phyloP scores from a whole-genome alignment of 2,113 vertebrate species.

The Proterorhinus semilunaris region DNA sequence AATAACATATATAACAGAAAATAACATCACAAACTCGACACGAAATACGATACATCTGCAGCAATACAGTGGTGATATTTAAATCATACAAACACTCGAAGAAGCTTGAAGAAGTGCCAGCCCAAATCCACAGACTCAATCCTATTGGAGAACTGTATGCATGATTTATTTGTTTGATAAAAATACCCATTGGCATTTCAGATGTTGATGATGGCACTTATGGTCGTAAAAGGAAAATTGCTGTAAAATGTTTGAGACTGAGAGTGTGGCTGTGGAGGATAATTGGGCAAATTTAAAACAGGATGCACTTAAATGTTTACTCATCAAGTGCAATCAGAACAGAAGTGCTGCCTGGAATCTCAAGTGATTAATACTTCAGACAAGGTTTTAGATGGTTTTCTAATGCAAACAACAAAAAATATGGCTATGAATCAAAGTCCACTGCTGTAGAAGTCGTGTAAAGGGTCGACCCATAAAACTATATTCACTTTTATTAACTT shows the following conservation, averaged over 20 bases:
- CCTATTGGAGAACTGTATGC: background rate
- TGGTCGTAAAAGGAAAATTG: conserved; percentile 2
- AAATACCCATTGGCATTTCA: background rate
- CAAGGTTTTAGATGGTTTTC: background rate
- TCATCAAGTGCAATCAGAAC: conserved; percentile 8
- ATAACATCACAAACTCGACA: no score
- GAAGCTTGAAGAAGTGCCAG: no score
- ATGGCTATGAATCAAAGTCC: conserved; percentile 12
- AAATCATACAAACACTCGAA: no score
- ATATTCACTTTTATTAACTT: no score
- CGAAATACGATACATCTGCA: no score
- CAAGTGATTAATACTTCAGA: background rate
- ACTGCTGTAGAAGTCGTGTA: background rate
- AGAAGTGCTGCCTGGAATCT: background rate
- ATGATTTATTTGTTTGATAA: background rate
- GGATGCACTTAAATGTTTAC: conserved; percentile 7
- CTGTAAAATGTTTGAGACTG: background rate
- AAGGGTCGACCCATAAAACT: background rate
- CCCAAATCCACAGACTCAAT: background rate
- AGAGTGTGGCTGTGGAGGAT: conserved; percentile 1
- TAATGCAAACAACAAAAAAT: background rate
- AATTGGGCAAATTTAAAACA: conserved; percentile 3
- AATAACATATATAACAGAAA: no score
- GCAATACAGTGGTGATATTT: no score
- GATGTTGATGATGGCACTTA: background rate